These are phyloP conservation scores for Otus scops DNA, from an alignment of 2,797 vertebrate genomes.

Conservation along the genomic window DNA sequence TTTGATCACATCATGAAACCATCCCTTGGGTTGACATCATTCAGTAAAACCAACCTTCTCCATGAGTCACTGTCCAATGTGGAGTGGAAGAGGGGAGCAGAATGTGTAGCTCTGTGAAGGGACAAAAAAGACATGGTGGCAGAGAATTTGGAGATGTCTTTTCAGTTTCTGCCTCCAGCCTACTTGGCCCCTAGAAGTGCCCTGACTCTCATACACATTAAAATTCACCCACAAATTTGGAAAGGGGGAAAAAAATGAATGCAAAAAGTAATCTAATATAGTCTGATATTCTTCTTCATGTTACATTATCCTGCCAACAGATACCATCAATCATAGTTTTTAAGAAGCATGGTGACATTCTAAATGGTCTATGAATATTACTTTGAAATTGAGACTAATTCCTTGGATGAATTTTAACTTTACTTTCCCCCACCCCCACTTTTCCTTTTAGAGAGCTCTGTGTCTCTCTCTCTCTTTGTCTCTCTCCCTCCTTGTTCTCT, in stretches of 20 bases:
- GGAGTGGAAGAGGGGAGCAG: background rate
- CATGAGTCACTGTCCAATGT: background rate
- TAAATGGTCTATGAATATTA: constrained; percentile 61
- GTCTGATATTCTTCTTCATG: background rate
- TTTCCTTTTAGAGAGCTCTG: background rate
- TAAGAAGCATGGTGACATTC: constrained; percentile 41
- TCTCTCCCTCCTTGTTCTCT: background rate
- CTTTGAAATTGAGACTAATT: constrained; percentile 46
- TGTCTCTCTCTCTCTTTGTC: background rate
- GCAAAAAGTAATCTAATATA: background rate
- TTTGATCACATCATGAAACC: background rate
- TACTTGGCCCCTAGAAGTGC: background rate
- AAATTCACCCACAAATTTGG: background rate
- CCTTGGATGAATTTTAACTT: constrained; percentile 31
- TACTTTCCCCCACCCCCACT: background rate
- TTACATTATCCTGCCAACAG: constrained; percentile 27
- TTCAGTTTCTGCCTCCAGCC: background rate
- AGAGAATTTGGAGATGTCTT: background rate
- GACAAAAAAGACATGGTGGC: background rate
- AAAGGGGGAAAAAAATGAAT: background rate
- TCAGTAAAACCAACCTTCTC: background rate
- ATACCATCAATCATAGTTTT: constrained; percentile 20
- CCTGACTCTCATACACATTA: background rate
- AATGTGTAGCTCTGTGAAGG: background rate
- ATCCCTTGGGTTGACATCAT: background rate